Evolutionary conservation across 2,113 vertebrate genomes (phyloP).

Genomic region (Odontophorus gujanensis): DNA sequence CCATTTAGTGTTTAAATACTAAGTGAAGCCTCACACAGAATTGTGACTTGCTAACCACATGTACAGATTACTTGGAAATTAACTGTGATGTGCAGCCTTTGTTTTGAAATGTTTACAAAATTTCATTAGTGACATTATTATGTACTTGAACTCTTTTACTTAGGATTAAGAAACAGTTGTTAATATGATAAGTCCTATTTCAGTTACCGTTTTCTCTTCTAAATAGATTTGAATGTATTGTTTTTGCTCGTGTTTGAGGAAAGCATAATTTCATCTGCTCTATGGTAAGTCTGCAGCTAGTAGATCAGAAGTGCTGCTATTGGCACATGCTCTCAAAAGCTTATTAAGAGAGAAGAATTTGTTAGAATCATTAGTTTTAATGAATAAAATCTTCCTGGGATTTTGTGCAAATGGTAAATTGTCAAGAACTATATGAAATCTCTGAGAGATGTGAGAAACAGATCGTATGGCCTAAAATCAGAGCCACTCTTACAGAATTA

Average conservation of each 20-base stretch:
- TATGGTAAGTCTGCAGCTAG: neutral
- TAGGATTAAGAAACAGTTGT: neutral
- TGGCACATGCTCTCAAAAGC: conserved; percentile 15
- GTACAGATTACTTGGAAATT: neutral
- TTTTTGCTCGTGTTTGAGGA: neutral
- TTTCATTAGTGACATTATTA: neutral
- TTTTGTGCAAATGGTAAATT: conserved; percentile 19
- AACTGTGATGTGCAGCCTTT: neutral
- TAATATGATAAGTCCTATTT: neutral
- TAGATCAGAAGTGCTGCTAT: conserved; percentile 10
- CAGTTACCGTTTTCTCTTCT: neutral
- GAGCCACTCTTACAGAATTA: conserved; percentile 55
- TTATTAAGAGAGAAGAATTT: neutral
- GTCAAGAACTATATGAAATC: conserved; percentile 23
- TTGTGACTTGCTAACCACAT: neutral
- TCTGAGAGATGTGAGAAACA: conserved; percentile 34
- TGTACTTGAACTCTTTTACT: neutral
- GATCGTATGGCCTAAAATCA: conserved; percentile 32
- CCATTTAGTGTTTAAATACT: neutral
- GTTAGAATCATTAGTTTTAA: conserved; percentile 11
- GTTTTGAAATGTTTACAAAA: neutral
- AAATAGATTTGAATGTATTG: neutral
- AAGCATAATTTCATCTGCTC: neutral
- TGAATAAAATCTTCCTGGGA: conserved; percentile 34
- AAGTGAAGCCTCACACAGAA: neutral